Base-by-base conservation (phyloP, 1,140 invertebrate species). In the Drosophila pectinifera region DNA sequence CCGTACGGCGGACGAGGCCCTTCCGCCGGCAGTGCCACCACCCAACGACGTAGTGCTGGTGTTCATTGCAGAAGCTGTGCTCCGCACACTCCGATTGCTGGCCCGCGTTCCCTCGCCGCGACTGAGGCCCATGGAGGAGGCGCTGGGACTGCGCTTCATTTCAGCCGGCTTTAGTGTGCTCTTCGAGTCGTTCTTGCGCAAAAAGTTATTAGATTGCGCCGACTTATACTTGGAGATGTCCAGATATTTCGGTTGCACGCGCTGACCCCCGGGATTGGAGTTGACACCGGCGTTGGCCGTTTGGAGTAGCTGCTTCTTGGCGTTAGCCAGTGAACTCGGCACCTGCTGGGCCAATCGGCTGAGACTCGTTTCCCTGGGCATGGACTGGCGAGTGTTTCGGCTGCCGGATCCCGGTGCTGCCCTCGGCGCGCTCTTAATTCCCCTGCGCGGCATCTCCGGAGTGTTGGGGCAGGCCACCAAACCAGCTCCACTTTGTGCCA, bases 141-240 rank as follows among this genome's bases (percentile, higher is more conserved):
- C 91, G 49, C 89, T 91, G 41, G 91, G 91, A 70, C 91, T 92
- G 14, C 90, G 89, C 43, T 91, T 92, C 77, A 92, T 91, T 39
- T 91, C 90, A 2, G 72, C 49, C 3, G 86, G 83, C 46, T 91
- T 93, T 0, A 94, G 91, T 20, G 94, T 94, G 20, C 94, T 94
- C 92, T 94, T 94, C 61, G 93, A 93, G 62, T 94, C 94, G 70
- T 94, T 94, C 20, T 94, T 84, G 26, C 93, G 89, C 24, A 94
- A 85, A 92, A 94, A 94, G 55, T 86, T 93, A 69, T 93, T 93
- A 0, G 82, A 85, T 28, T 93, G 92, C 3, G 93, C 92, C 38
- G 82, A 92, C 85, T 94, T 94, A 80, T 94, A 94, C 75, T 94
- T 94, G 42, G 94, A 94, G 59, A 94, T 94, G 84, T 94, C 94